Evolutionary conservation across 1,140 invertebrate species (phyloP).

Genomic region (Steinernema khuongi): DNA sequence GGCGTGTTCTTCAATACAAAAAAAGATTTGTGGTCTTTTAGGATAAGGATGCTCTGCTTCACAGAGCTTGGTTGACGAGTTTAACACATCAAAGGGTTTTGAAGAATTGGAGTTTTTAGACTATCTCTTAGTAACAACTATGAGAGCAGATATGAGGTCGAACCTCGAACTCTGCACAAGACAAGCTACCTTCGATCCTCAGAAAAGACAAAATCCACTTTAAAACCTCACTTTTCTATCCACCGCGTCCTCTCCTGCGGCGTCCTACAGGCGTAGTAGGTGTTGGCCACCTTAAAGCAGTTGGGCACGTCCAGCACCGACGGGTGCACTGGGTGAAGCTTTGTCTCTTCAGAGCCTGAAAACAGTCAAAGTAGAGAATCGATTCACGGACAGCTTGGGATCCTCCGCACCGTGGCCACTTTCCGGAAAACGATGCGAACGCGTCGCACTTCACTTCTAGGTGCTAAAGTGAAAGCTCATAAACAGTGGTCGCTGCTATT

Average conservation of each 20-base stretch:
- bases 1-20: no score
- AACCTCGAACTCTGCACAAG: no score
- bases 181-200: no score
- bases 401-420: background rate
- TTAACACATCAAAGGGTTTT: no score
- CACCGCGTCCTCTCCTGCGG: conserved; percentile 45
- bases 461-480: background rate
- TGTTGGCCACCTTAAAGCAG: conserved; percentile 49
- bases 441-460: background rate
- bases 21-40: no score
- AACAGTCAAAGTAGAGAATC: background rate
- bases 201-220: conserved; percentile 16
- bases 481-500: no score
- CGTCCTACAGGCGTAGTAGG: conserved; percentile 49
- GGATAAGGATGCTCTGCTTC: no score
- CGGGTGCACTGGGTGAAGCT: conserved; percentile 52
- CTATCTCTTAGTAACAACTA: no score
- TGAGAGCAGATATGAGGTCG: no score
- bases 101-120: no score
- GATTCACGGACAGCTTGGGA: background rate
- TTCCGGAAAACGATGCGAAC: background rate
- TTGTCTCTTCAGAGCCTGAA: conserved; percentile 39
- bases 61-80: no score
- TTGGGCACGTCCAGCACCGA: conserved; percentile 50
- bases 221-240: conserved; percentile 53